Evolutionary conservation across 2,797 vertebrate species (phyloP).

Genomic region (Danio aesculapii): DNA sequence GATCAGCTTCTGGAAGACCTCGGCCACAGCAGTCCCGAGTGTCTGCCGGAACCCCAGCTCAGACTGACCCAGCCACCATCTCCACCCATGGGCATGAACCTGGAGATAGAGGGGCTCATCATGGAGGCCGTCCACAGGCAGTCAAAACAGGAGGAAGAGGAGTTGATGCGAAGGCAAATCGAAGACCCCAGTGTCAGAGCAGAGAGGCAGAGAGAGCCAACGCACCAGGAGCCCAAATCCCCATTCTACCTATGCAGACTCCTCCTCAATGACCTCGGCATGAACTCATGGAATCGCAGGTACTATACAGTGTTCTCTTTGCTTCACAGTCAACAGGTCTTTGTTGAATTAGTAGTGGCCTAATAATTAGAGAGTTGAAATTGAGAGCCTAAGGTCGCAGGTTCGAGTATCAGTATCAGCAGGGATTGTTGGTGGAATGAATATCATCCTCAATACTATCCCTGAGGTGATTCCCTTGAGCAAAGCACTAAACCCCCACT

Average conservation of each 20-base stretch:
- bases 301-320: conserved; percentile 65
- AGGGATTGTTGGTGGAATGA: too few relatives aligned
- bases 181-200: conserved; percentile 78
- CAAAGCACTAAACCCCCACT: too few relatives aligned
- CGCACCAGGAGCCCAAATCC: conserved; percentile 84
- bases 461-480: too few relatives aligned
- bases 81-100: conserved; percentile 88
- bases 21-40: conserved; percentile 91
- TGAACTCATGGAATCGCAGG: conserved; percentile 99
- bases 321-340: neutral
- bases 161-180: conserved; percentile 76
- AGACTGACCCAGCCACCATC: conserved; percentile 89
- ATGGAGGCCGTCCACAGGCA: conserved; percentile 86
- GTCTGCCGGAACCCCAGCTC: conserved; percentile 86
- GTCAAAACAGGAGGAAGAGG: conserved; percentile 83
- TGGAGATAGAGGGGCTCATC: conserved; percentile 86
- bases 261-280: conserved; percentile 93
- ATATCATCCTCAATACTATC: too few relatives aligned
- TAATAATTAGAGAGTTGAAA: too few relatives aligned
- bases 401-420: too few relatives aligned
- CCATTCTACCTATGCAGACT: conserved; percentile 96
- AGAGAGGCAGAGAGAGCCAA: conserved; percentile 81
- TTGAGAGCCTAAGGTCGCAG: too few relatives aligned
- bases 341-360: neutral
- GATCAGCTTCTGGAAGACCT: conserved; percentile 90